Evolutionary conservation across 2,888 invertebrate genomes (phyloP), one percentile per base, ranked within the genome.

Genomic region (Watsonalla binaria): DNA sequence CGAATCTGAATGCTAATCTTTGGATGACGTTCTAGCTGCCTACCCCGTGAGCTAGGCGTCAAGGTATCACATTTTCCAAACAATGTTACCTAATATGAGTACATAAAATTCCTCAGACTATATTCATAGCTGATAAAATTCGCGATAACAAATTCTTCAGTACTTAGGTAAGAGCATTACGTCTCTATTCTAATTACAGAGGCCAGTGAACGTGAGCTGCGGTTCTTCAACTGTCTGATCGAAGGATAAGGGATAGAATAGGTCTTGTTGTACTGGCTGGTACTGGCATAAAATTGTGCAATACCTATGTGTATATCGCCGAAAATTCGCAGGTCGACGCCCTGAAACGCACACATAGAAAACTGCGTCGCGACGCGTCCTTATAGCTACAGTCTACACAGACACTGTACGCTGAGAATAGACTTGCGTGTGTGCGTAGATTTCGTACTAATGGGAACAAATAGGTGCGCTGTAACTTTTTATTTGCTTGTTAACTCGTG

Each of bases 241-340:
- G 24, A 24, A 24, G 24, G 24, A 24, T 24, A 24, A 24, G 24
- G 24, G 24, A 24, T 24, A 24, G 24, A 24, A 11, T 42, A 42
- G 42, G 11, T 42, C 42, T 42, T 11, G 11, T 42, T 42, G 5
- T 11, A 11, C 11, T 11, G 42, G 42, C 11, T 42, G 11, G 42
- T 42, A 15, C 49, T 39, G 14, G 56, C 61, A 54, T 66, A 63
- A 60, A 71, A 69, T 78, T 79, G 78, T 77, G 78, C 80, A 80
- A 80, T 76, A 72, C 64, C 58, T 54, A 60, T 57, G 63, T 58
- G 54, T 60, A 64, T 71, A 66, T 68, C 59, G 66, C 77, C 77
- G 72, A 80, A 80, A 78, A 73, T 79, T 78, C 61, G 72, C 65
- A 68, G 80, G 76, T 78, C 74, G 65, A 55, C 67, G 73, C 74